Evolutionary conservation across 2,888 invertebrate genomes (phyloP).

Genomic region (Ceratothoa steindachneri): DNA sequence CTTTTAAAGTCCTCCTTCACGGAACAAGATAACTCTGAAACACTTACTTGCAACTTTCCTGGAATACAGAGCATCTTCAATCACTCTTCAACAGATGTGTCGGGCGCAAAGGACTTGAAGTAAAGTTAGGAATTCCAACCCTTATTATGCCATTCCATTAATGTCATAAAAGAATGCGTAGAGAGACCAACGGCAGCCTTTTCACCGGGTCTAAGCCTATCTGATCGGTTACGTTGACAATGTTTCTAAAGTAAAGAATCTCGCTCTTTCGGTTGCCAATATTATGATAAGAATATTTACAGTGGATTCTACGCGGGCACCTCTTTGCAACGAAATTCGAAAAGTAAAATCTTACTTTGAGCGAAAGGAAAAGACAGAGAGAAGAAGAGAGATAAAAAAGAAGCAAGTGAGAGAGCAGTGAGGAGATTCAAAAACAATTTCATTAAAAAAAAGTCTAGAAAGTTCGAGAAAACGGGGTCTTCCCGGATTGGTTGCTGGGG

Average conservation of each 20-base stretch:
- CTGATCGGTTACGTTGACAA: conserved; percentile 48
- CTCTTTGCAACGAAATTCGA: conserved; percentile 11
- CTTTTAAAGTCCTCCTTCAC: conserved; percentile 41
- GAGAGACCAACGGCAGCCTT: background rate
- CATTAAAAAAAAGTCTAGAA: conserved; percentile 27
- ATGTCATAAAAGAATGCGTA: background rate
- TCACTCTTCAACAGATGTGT: conserved; percentile 30
- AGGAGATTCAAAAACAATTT: background rate
- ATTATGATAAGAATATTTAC: conserved; percentile 21
- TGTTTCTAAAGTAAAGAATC: conserved; percentile 46
- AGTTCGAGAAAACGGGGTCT: conserved; percentile 40
- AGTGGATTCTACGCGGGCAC: conserved; percentile 10
- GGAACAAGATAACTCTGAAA: conserved; percentile 47
- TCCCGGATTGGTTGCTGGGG: conserved; percentile 39
- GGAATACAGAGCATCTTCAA: conserved; percentile 48
- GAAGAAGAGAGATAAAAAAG: background rate
- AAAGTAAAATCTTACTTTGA: conserved; percentile 3
- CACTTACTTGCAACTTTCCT: conserved; percentile 48
- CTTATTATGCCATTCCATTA: background rate
- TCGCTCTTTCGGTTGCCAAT: conserved; percentile 19
- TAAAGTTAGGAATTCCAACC: background rate
- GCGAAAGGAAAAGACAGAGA: background rate
- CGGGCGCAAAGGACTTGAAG: conserved; percentile 19
- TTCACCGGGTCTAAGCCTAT: conserved; percentile 14
- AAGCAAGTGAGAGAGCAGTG: background rate